Conservation (phyloP, 1,140 invertebrate genomes). For the Pseudomyrmex gracilis region DNA sequence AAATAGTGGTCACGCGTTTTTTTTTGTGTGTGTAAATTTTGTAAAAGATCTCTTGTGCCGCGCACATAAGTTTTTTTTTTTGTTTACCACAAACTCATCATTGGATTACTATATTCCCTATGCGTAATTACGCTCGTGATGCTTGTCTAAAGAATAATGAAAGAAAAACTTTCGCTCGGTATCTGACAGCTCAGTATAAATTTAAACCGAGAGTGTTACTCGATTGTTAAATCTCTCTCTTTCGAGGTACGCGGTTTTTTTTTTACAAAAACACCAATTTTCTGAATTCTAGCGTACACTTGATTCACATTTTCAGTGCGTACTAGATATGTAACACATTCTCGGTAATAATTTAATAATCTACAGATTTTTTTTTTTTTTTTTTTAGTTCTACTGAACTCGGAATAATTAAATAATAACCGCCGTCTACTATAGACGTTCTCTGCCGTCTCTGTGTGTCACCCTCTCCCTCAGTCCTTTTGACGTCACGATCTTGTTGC, state of each 20-base stretch:
- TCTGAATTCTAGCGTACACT: not conserved
- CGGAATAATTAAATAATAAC: slow-evolving; percentile 31
- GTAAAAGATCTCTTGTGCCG: slow-evolving; percentile 18
- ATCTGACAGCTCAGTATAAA: slow-evolving; percentile 33
- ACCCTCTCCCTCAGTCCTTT: slow-evolving; percentile 7
- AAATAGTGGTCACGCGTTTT: not conserved
- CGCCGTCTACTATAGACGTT: slow-evolving; percentile 32
- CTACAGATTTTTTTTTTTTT: slow-evolving; percentile 10
- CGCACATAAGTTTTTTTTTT: too few species aligned
- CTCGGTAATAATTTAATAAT: slow-evolving; percentile 28
- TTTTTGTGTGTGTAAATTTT: slow-evolving; percentile 21
- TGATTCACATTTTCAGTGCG: not conserved
- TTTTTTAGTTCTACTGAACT: slow-evolving; percentile 44
- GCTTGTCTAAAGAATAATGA: slow-evolving; percentile 30
- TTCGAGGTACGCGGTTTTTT: not conserved
- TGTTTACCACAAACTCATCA: not conserved
- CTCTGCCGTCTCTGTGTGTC: slow-evolving; percentile 2
- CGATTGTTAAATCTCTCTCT: not conserved
- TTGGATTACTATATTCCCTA: slow-evolving; percentile 64
- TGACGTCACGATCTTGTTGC: slow-evolving; percentile 17
- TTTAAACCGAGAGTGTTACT: slow-evolving; percentile 32
- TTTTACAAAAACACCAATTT: slow-evolving; percentile 10
- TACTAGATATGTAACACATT: slow-evolving; percentile 51
- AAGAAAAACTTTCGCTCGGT: slow-evolving; percentile 20
- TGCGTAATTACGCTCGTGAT: slow-evolving; percentile 33